Conservation (phyloP, 2,888 invertebrate species). For the Glaucopsyche alexis region DNA sequence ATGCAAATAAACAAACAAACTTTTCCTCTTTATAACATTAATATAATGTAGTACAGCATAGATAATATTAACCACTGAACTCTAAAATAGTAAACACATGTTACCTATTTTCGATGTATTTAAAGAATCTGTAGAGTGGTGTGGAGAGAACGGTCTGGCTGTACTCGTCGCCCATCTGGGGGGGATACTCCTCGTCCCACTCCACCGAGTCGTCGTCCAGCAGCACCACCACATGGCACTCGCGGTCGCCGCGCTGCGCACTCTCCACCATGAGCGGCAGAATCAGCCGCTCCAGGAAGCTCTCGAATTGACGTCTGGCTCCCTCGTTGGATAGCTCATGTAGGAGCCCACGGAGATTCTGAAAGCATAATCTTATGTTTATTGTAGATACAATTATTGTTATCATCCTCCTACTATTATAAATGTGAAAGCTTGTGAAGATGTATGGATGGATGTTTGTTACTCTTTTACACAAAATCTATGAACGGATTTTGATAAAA, state of each 20-base stretch:
- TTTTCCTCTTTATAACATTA: too few species aligned
- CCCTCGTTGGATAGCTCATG: slow-evolving; percentile 99
- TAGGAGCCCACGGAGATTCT: slow-evolving; percentile 96
- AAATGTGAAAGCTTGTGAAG: too few species aligned
- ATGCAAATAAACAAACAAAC: too few species aligned
- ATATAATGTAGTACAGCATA: too few species aligned
- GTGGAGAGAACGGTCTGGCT: slow-evolving; percentile 98
- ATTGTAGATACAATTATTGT: not conserved
- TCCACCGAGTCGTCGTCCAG: slow-evolving; percentile 97
- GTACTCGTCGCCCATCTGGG: slow-evolving; percentile 99
- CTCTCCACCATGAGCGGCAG: slow-evolving; percentile 97
- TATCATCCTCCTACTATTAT: too few species aligned
- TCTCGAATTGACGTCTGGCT: slow-evolving; percentile 97
- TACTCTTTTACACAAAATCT: too few species aligned
- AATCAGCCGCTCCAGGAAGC: slow-evolving; percentile 96
- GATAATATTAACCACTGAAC: too few species aligned
- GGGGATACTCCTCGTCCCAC: slow-evolving; percentile 99
- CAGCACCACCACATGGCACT: slow-evolving; percentile 97
- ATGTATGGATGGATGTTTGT: too few species aligned
- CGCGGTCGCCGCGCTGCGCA: slow-evolving; percentile 96
- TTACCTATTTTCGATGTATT: slow-evolving; percentile 96
- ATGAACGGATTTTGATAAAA: too few species aligned
- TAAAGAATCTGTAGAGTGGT: slow-evolving; percentile 98
- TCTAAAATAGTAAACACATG: too few species aligned
- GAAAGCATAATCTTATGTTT: slow-evolving; percentile 47